Evolutionary conservation across 92 coral and sea anemone species (phyloP), one percentile per base, ranked within the genome.

Genomic region (Bergia puertoricense): DNA sequence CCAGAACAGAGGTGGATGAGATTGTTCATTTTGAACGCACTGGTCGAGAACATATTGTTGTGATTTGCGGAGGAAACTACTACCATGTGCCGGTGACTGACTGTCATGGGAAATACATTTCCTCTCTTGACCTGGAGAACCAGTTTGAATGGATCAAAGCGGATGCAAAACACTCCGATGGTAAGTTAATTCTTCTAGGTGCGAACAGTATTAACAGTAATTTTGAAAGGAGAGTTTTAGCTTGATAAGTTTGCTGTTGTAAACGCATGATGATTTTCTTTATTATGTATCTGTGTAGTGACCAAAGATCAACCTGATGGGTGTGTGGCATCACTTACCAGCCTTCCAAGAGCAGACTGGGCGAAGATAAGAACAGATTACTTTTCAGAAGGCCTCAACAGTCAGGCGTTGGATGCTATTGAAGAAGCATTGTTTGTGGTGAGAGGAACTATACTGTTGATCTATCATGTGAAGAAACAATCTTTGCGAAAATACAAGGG

Each of bases 111-210:
- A 95, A 93, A 86, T 83, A 85, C 51, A 91, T 96, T 77, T 93
- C 99, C 41, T 90, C 91, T 78, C 89, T 96, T 80, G 99, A 96
- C 82, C 94, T 96, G 41, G 99, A 96, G 81, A 85, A 95, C 20
- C 99, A 96, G 91, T 88, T 95, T 88, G 99, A 96, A 74, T 96
- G 99, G 99, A 96, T 96, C 67, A 89, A 88, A 75, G 98, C 98
- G 44, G 99, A 95, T 88, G 99, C 96, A 3, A 91, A 96, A 75
- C 99, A 96, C 88, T 95, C 98, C n/a, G 96, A 94, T 81, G 94
- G 99, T 96, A 85, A 89, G 96, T 8, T 8, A 79, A 9, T 16
- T 76, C 51, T 20, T 44, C 2, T 57, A 15, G 67, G 5, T 5
- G 67, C 15, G 22, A 57, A 15, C 20, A 15, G 0, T 57, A 18